Base-by-base conservation (phyloP, 2,888 invertebrate genomes). In the Rhagonycha fulva region DNA sequence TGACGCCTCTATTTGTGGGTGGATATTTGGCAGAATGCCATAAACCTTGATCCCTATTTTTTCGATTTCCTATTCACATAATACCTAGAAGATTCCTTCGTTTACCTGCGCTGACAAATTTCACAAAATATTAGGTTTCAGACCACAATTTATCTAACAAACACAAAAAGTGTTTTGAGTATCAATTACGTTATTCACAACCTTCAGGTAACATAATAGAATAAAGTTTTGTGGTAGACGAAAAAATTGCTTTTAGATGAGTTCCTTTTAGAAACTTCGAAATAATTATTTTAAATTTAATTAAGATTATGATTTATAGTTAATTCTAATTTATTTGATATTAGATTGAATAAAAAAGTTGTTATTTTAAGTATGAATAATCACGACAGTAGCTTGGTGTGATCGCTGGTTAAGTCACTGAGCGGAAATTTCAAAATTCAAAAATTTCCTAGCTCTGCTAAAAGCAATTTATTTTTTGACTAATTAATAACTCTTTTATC, bases 1-100 rank as follows among this genome's bases (percentile, higher is more conserved):
- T 68, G 75, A 75, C 75, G 75, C 75, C 75, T 26, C 14, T 68
- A 14, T 62, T 32, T 71, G 71, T 74, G 74, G 74, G 74, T 30
- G 74, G 14, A 23, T 32, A 32, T 32, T 63, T 74, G 74, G 74
- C 74, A 30, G 74, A 32, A 63, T 70, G 70, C 69, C 74, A 70
- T 74, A 14, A 69, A 47, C 30, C 69, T 47, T 69, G 30, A 47
- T 69, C 32, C 19, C 32, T 30, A 24, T 63, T 63, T 63, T 63
- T 63, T 63, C 24, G 24, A 63, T 24, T 63, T 63, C 63, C 19
- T 63, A 63, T 24, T 12, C 24, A 63, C 23, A 63, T 19, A 24
- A 14, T 12, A 12, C 19, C 19, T 63, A 23, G 24, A 63, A 11
- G 63, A 63, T 12, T 63, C 24, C 23, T 19, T 24, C 63, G 12